phyloP scores from a whole-genome alignment of 2,888 invertebrate species.

The Brenthis ino region DNA sequence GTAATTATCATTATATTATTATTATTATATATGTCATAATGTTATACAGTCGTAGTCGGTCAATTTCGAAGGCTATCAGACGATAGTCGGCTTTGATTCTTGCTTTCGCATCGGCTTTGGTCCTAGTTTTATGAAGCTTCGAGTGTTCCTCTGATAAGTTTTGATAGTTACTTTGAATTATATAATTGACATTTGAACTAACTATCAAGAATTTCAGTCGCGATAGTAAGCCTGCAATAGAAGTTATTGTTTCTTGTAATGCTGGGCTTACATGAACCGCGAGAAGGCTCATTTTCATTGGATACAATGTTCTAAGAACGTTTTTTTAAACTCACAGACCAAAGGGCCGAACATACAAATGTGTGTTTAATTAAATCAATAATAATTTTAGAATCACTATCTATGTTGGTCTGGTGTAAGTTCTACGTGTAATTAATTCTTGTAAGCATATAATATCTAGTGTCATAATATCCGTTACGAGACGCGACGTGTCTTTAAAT shows the following conservation, averaged over 20 bases:
- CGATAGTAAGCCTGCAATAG: background rate
- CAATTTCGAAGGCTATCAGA: slow-evolving; percentile 81
- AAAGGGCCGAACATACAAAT: background rate
- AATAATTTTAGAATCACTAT: background rate
- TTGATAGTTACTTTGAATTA: background rate
- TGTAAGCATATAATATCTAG: slow-evolving; percentile 23
- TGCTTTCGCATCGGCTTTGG: slow-evolving; percentile 35
- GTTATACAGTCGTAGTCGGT: slow-evolving; percentile 76
- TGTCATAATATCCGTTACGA: slow-evolving; percentile 41
- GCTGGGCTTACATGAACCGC: slow-evolving; percentile 6
- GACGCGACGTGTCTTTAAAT: slow-evolving; percentile 64
- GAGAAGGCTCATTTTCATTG: background rate
- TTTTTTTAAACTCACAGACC: background rate
- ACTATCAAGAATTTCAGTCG: slow-evolving; percentile 2
- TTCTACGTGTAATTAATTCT: slow-evolving; percentile 1
- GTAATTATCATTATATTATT: slow-evolving; percentile 79
- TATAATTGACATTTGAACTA: slow-evolving; percentile 10
- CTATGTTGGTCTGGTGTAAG: slow-evolving; percentile 3
- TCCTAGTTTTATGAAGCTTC: slow-evolving; percentile 23
- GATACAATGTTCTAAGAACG: background rate
- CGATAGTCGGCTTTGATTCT: slow-evolving; percentile 49
- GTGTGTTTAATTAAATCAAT: background rate
- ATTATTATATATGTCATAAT: slow-evolving; percentile 78
- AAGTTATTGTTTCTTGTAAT: slow-evolving; percentile 19
- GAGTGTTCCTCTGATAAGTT: slow-evolving; percentile 4